These are phyloP conservation scores for Pristionchus entomophagus DNA, from an alignment of 2,888 invertebrate species.

Conservation along the genomic window DNA sequence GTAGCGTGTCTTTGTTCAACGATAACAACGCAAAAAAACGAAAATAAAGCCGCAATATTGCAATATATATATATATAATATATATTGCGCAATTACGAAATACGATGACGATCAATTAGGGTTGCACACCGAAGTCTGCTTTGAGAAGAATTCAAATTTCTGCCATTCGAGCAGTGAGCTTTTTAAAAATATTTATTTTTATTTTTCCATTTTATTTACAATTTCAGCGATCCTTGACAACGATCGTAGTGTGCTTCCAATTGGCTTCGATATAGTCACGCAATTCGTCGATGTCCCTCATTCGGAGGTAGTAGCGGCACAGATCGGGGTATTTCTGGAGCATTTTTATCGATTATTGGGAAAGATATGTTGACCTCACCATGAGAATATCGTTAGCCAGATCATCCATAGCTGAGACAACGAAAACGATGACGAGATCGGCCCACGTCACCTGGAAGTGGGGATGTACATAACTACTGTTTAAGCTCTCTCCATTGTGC, in stretches of 20 bases:
- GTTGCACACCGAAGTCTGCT: not conserved
- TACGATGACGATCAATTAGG: not conserved
- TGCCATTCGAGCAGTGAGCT: not conserved
- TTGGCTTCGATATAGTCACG: conserved; percentile 31
- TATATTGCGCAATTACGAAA: not conserved
- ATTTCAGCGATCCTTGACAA: not conserved
- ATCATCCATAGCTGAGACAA: conserved; percentile 39
- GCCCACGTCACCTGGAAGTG: conserved; percentile 47
- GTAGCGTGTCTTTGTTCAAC: too few relatives aligned
- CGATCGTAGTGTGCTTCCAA: conserved; percentile 3
- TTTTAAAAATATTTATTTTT: not conserved
- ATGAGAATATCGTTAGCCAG: conserved; percentile 15
- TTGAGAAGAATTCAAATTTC: not conserved
- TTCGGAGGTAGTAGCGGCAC: conserved; percentile 19
- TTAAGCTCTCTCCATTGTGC: too few relatives aligned
- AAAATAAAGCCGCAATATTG: not conserved
- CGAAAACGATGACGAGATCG: conserved; percentile 29
- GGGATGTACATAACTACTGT: too few relatives aligned
- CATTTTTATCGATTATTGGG: too few relatives aligned
- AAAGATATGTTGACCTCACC: not conserved
- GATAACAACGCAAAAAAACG: not conserved
- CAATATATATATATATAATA: not conserved
- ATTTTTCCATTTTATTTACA: not conserved
- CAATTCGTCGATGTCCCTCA: conserved; percentile 41
- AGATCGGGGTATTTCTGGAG: conserved; percentile 40